Percentiles rank a stretch among this genome's conserved stretches.
phyloP scores from a whole-genome alignment of 2,888 invertebrate genomes.

The Drosophila subquinaria region DNA sequence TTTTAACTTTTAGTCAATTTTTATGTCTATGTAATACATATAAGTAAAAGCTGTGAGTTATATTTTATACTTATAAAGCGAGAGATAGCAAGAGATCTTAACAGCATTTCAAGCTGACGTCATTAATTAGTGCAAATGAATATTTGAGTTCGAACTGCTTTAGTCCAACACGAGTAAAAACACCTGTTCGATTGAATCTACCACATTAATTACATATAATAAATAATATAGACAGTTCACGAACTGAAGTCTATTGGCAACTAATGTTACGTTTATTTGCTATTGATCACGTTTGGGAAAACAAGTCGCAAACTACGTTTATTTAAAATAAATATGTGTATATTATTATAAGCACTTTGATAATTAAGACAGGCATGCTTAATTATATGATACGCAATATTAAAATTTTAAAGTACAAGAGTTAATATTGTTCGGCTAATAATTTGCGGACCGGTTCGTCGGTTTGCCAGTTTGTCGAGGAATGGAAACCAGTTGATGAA shows the following conservation, averaged over 20 bases:
- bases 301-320: constrained; percentile 7
- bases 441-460: constrained; percentile 40
- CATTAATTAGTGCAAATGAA: constrained; percentile 64
- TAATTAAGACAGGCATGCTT: neutral
- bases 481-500: constrained; percentile 42
- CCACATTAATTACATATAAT: constrained; percentile 10
- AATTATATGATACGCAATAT: constrained; percentile 1
- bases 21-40: neutral
- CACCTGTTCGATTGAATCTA: constrained; percentile 56
- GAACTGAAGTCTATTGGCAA: constrained; percentile 12
- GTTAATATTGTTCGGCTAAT: constrained; percentile 17
- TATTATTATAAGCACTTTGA: neutral
- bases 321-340: neutral
- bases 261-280: constrained; percentile 56
- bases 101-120: constrained; percentile 29
- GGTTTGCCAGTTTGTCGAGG: constrained; percentile 3
- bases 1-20: neutral
- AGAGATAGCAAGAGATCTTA: neutral
- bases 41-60: neutral
- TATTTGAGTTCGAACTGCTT: constrained; percentile 30
- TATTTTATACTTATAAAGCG: neutral
- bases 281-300: constrained; percentile 17
- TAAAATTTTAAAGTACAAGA: constrained; percentile 9
- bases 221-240: constrained; percentile 6
- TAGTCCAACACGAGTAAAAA: constrained; percentile 29